Conservation (phyloP, 2,888 invertebrate genomes). For the Notocelia uddmanniana region DNA sequence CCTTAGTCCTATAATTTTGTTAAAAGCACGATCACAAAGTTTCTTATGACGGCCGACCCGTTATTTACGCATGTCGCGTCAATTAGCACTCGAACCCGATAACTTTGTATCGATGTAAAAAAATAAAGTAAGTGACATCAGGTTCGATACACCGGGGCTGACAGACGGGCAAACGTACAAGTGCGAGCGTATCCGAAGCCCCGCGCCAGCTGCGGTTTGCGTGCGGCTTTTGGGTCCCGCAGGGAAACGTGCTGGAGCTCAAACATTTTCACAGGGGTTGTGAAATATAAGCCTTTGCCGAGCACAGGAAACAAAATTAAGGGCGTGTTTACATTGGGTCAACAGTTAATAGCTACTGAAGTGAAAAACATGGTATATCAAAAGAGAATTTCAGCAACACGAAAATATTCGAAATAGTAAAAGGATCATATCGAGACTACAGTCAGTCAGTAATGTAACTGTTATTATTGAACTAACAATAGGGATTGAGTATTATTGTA, state of each 20-base stretch:
- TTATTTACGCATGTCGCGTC: neutral
- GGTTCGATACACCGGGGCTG: slow-evolving; percentile 25
- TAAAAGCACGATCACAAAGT: neutral
- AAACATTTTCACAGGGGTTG: neutral
- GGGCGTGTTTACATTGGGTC: too few species aligned
- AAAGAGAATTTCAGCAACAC: too few species aligned
- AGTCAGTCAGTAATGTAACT: too few species aligned
- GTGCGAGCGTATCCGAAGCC: slow-evolving; percentile 45
- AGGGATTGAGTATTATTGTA: too few species aligned
- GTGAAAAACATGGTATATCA: too few species aligned
- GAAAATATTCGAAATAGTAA: too few species aligned
- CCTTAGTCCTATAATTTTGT: neutral
- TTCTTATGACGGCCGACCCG: neutral
- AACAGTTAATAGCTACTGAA: too few species aligned
- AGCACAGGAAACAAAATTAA: too few species aligned
- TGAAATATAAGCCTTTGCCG: neutral
- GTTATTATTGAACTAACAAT: too few species aligned
- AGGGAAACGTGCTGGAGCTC: neutral
- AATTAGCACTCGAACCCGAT: too few species aligned
- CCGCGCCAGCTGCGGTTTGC: slow-evolving; percentile 40
- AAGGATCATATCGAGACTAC: too few species aligned
- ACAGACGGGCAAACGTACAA: slow-evolving; percentile 45
- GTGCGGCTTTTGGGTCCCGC: slow-evolving; percentile 36
- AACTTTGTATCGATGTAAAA: neutral
- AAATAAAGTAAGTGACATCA: slow-evolving; percentile 11